Percentiles rank a stretch among this genome's conserved stretches.
Conservation (phyloP, 2,888 invertebrate species). For the Himalopsyche tibetana region DNA sequence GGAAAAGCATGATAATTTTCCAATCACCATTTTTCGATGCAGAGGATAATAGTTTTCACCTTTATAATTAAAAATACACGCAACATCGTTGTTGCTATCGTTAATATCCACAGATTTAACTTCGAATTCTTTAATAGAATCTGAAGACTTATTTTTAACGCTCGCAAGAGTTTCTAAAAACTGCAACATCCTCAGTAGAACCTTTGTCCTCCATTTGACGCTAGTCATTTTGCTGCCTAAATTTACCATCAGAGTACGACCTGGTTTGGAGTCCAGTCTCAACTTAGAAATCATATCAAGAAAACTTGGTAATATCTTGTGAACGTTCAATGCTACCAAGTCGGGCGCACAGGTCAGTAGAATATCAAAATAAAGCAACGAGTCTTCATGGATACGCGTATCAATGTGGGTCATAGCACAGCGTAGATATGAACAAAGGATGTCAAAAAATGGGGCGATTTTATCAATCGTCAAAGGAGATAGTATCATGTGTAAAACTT, state of each 20-base stretch:
- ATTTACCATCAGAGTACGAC: slow-evolving; percentile 82
- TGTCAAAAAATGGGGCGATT: slow-evolving; percentile 84
- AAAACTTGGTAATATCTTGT: slow-evolving; percentile 86
- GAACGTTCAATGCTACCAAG: slow-evolving; percentile 81
- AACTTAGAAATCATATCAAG: slow-evolving; percentile 90
- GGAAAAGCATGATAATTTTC: slow-evolving; percentile 71
- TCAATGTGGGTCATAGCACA: slow-evolving; percentile 95
- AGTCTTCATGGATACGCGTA: slow-evolving; percentile 88
- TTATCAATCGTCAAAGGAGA: slow-evolving; percentile 72
- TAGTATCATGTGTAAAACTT: slow-evolving; percentile 76
- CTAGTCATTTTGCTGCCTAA: slow-evolving; percentile 85
- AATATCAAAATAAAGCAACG: slow-evolving; percentile 86
- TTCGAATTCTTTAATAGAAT: slow-evolving; percentile 28
- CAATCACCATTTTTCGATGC: slow-evolving; percentile 66
- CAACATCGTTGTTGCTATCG: slow-evolving; percentile 48
- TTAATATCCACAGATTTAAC: slow-evolving; percentile 24
- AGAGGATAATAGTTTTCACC: slow-evolving; percentile 69
- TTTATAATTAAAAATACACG: slow-evolving; percentile 69
- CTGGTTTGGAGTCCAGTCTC: slow-evolving; percentile 80
- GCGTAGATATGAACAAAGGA: slow-evolving; percentile 86
- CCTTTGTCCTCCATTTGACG: slow-evolving; percentile 87
- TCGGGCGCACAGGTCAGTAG: slow-evolving; percentile 82
- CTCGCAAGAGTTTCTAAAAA: slow-evolving; percentile 74
- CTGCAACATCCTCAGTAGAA: slow-evolving; percentile 83
- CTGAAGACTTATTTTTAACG: slow-evolving; percentile 55